Evolutionary conservation across 2,888 invertebrate species (phyloP).

Genomic region (Nemoura dubitans): DNA sequence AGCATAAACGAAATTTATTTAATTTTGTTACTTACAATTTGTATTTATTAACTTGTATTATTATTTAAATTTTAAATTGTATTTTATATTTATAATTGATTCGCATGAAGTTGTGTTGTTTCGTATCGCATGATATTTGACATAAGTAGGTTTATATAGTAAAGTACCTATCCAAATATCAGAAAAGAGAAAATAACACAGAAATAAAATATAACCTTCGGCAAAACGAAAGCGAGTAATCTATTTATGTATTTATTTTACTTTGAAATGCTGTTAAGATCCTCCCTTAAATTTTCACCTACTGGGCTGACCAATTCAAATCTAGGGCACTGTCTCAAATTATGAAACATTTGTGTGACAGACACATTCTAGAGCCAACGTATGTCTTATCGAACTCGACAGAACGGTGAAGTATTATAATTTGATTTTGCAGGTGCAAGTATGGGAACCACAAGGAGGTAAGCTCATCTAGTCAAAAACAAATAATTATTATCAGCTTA

Average conservation of each 20-base stretch:
- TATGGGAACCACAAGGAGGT: not conserved
- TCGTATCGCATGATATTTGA: too few relatives aligned
- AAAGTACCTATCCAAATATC: too few relatives aligned
- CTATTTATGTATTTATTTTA: not conserved
- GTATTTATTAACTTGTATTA: too few relatives aligned
- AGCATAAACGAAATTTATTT: too few relatives aligned
- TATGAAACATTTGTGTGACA: not conserved
- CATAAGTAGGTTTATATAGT: too few relatives aligned
- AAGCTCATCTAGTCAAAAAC: not conserved
- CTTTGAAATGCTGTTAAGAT: not conserved
- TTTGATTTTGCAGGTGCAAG: not conserved
- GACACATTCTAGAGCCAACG: not conserved
- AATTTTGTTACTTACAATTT: too few relatives aligned
- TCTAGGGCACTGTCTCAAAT: not conserved
- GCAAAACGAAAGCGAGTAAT: not conserved
- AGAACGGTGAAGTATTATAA: not conserved
- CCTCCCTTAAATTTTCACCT: not conserved
- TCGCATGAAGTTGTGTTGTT: too few relatives aligned
- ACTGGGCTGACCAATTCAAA: not conserved
- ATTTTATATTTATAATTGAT: too few relatives aligned
- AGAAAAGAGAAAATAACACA: too few relatives aligned
- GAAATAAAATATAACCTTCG: not conserved
- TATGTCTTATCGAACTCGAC: not conserved
- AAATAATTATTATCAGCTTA: too few relatives aligned
- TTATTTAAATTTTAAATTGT: too few relatives aligned